Evolutionary conservation across 2,113 vertebrate species (phyloP), one percentile per base, ranked within the genome.

Genomic region (Haplotaxodon microlepis): DNA sequence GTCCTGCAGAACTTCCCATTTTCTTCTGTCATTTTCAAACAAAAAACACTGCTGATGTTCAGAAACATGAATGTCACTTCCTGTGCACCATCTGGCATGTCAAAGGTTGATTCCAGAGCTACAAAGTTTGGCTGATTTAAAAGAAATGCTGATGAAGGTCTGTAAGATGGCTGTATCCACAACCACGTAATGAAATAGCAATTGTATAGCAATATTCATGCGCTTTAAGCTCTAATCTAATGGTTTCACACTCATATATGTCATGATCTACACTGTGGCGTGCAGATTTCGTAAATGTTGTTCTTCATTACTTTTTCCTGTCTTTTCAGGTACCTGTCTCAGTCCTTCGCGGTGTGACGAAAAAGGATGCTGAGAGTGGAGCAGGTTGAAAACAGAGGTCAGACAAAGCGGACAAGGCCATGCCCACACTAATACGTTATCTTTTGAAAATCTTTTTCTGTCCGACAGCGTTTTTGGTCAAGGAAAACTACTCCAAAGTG

Each of bases 21-120:
- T 71, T 86, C 13, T 83, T 53, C 21, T 45, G 29, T 76, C 34
- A 56, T 54, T 42, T 89, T 8, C 24, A 50, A 40, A 78, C 50
- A 17, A 21, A 86, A 82, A 38, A 36, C 7, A 10, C 47, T 4
- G 45, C 71, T 78, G 71, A 13, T 78, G 42, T 78, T 78, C 11
- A 9, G 71, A 81, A 42, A 78, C 29, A 40, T 9, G 27, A 51
- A 51, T 3, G 53, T 61, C 13, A 53, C 51, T 57, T 84, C 38
- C 38, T 31, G 57, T 38, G 5, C 14, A 31, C 13, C 21, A 13
- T 31, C 80, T 42, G 40, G 63, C n/a, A 63, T 82, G 17, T 81
- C 85, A 29, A 81, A 81, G 1, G 29, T 36, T 8, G 45, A 78
- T 40, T 29, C 14, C 10, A 17, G 21, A 38, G 21, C 11, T 17